A percentile compares a stretch with the other conserved stretches of the same genome.
phyloP scores from a whole-genome alignment of 2,797 vertebrate species.

The Pyrocephalus nanus region DNA sequence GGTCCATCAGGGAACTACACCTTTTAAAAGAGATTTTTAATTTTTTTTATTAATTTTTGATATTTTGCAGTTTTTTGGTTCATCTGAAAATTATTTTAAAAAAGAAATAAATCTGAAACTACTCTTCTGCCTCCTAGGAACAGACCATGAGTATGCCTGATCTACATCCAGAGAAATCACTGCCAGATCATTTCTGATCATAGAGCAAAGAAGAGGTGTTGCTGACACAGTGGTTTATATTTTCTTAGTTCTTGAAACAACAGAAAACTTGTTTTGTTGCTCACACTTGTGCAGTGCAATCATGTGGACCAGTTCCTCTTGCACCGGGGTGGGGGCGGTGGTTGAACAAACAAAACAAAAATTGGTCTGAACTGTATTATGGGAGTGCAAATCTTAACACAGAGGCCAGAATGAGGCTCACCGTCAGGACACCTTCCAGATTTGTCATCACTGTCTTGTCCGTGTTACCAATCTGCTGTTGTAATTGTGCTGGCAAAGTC shows the following conservation, averaged over 20 bases:
- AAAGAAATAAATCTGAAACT: background rate
- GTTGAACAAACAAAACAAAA: background rate
- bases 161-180: background rate
- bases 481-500: background rate
- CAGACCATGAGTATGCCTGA: background rate
- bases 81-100: background rate
- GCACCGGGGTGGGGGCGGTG: accelerated
- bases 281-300: background rate
- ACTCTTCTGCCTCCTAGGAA: background rate
- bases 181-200: background rate
- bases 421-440: accelerated
- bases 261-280: background rate
- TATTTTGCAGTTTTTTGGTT: background rate
- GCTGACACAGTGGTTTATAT: background rate
- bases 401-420: background rate
- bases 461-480: background rate
- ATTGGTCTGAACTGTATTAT: background rate
- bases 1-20: background rate
- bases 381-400: background rate
- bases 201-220: background rate
- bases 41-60: background rate
- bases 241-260: background rate
- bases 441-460: background rate
- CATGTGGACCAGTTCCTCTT: background rate
- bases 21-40: background rate